phyloP scores from a whole-genome alignment of 2,113 vertebrate genomes.

The Nothobranchius kuhntae region DNA sequence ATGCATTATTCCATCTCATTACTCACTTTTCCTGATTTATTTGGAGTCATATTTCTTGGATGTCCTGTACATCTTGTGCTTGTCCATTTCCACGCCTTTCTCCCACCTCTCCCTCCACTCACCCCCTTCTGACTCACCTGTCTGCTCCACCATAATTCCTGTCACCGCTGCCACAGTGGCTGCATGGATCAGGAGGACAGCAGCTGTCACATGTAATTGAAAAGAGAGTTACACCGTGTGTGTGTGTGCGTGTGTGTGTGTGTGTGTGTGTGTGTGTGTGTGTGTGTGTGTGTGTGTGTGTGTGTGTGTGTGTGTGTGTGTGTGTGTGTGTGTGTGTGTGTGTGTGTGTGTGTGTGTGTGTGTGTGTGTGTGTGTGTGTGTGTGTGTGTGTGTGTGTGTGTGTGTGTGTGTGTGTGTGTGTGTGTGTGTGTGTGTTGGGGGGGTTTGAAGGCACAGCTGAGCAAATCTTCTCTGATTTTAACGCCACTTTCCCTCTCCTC shows the following conservation, averaged over 20 bases:
- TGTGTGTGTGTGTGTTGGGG: background rate
- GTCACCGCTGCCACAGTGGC: slow-evolving; percentile 63
- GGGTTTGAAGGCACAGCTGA: slow-evolving; percentile 43
- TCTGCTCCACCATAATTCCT: slow-evolving; percentile 70
- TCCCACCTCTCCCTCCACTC: slow-evolving; percentile 13
- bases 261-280: background rate
- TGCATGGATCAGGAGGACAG: slow-evolving; percentile 74
- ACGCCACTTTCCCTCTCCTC: slow-evolving; percentile 41
- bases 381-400: slow-evolving; percentile 24
- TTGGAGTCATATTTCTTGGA: background rate
- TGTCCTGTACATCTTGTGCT: slow-evolving; percentile 9
- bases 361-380: background rate
- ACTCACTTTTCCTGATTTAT: background rate
- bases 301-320: slow-evolving; percentile 7
- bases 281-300: slow-evolving; percentile 19
- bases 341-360: slow-evolving; percentile 28
- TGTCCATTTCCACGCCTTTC: slow-evolving; percentile 32
- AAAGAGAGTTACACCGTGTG: slow-evolving; percentile 74
- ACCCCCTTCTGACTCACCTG: slow-evolving; percentile 58
- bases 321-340: background rate
- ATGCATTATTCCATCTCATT: slow-evolving; percentile 14
- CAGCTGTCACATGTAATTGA: slow-evolving; percentile 78
- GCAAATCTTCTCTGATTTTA: slow-evolving; percentile 72
- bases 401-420: slow-evolving; percentile 1
- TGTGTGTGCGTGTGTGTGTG: slow-evolving; percentile 23